These are phyloP conservation scores for Ditylenchus dipsaci DNA, from an alignment of 1,140 invertebrate genomes.

Conservation along the genomic window DNA sequence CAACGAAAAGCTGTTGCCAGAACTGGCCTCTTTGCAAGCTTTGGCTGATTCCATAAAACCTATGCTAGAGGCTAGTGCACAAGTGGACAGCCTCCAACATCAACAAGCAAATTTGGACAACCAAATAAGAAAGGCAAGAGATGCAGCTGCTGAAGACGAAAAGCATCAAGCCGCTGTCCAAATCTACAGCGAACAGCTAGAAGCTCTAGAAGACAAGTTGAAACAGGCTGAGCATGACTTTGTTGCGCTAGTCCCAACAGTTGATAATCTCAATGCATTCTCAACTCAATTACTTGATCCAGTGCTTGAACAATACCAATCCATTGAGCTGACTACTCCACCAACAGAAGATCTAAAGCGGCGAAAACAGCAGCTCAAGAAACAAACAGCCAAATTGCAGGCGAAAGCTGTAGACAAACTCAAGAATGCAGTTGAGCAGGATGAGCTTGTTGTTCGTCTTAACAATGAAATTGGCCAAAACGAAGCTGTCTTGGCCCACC, in stretches of 20 bases:
- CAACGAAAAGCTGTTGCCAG: not conserved
- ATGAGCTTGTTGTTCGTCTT: not conserved
- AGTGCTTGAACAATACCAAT: not conserved
- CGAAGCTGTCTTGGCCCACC: not conserved
- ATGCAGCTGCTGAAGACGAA: not conserved
- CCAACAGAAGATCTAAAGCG: not conserved
- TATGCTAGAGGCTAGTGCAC: not conserved
- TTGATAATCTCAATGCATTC: not conserved
- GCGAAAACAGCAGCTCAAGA: not conserved
- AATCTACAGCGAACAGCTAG: not conserved
- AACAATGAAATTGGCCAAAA: not conserved
- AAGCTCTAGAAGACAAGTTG: not conserved
- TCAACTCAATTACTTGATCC: not conserved
- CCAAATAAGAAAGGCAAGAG: not conserved
- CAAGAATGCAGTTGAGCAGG: not conserved
- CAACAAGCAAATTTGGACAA: not conserved
- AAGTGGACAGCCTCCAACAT: not conserved
- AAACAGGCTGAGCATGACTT: not conserved
- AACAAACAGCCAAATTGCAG: not conserved
- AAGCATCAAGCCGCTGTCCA: not conserved
- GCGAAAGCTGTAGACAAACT: not conserved
- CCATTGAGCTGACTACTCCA: not conserved
- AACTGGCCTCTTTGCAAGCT: not conserved
- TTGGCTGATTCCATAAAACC: not conserved
- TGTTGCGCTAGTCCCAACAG: not conserved